Evolutionary conservation across 2,888 invertebrate species (phyloP).

Genomic region (Lathronympha strigana): DNA sequence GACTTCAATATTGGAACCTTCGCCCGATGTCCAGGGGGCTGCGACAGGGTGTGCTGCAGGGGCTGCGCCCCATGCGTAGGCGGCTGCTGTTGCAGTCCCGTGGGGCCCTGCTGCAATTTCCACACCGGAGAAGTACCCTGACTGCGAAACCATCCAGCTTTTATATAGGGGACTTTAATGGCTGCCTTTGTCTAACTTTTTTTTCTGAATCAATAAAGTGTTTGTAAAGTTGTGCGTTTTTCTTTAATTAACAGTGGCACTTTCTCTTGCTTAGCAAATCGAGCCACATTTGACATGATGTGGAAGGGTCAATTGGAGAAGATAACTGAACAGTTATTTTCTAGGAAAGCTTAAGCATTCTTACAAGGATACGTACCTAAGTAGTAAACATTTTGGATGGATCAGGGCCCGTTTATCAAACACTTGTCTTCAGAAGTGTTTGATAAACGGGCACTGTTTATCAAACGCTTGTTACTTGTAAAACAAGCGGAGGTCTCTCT

Average conservation of each 20-base stretch:
- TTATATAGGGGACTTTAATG: neutral
- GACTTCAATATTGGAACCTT: conserved; percentile 67
- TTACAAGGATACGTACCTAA: no score
- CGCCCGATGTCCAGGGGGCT: conserved; percentile 66
- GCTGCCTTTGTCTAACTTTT: neutral
- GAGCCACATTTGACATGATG: no score
- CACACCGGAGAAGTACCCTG: conserved; percentile 18
- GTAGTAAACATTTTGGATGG: no score
- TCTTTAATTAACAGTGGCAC: neutral
- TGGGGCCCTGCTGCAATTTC: conserved; percentile 52
- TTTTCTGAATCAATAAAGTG: neutral
- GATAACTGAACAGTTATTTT: no score
- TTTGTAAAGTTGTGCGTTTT: neutral
- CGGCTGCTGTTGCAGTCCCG: conserved; percentile 53
- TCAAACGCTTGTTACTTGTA: no score
- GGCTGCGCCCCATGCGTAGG: conserved; percentile 45
- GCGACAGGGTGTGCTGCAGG: conserved; percentile 51
- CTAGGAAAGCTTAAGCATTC: no score
- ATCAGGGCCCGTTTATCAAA: no score
- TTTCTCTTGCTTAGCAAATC: neutral
- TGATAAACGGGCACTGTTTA: no score
- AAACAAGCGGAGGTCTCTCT: no score
- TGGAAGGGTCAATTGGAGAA: no score
- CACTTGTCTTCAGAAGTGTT: no score
- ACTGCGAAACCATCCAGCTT: neutral